Evolutionary conservation across 2,888 invertebrate species (phyloP), one percentile per base, ranked within the genome.

Genomic region (Cryptops parisi): DNA sequence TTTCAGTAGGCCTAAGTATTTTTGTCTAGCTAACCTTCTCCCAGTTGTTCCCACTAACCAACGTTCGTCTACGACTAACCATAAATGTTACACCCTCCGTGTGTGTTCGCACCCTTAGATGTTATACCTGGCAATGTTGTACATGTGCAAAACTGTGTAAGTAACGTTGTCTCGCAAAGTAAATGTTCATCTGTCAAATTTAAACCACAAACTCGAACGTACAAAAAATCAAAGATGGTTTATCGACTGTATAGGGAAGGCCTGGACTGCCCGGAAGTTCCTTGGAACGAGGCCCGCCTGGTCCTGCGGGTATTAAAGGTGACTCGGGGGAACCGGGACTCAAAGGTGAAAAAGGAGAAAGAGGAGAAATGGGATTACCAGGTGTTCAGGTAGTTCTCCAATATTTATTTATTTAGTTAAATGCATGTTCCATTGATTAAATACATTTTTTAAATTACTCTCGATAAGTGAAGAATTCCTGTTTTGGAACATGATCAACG

Each of bases 251-350:
- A 9, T 70, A 75, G 74, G 76, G 76, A 63, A 70, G 69, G 61
- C 70, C 73, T 62, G 73, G 73, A 61, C 65, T 71, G 63, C 72
- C 75, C 64, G 76, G 75, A 61, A 70, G 70, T 60, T 76, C 76
- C 58, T 72, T 76, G 66, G 72, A 74, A 60, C 75, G 77, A 63
- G 83, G 83, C 57, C 76, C 76, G 55, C 78, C 78, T 44, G 82
- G 82, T 55, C 75, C 77, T 47, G 76, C 78, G 23, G 81, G 81
- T 55, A 69, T 68, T 57, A 74, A 72, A 62, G 77, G 78, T 60
- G 74, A 75, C 59, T 62, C 64, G 68, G 81, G 75, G 68, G 76
- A 70, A 63, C 62, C 70, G 63, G 78, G 78, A 45, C 59, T 59
- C 3, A 64, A 63, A 58, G 74, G 74, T 59, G 62, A 70, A 60